Conservation (phyloP, 2,113 vertebrate species). For the Neolamprologus sp. region DNA sequence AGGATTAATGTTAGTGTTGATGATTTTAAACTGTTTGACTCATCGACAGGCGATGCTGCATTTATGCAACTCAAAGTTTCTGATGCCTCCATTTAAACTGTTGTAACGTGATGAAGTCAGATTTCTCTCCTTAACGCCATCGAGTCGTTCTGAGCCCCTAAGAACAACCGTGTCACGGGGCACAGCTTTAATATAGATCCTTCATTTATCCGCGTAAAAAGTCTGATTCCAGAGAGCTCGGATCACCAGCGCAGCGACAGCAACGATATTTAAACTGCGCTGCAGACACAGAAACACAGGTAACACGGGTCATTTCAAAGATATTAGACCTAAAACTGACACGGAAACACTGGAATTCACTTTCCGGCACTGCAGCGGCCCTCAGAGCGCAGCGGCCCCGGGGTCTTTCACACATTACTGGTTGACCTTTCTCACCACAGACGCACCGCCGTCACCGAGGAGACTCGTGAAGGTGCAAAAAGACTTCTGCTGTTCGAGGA, state of each 20-base stretch:
- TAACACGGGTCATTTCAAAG: neutral
- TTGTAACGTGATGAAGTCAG: neutral
- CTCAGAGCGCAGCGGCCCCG: accelerated
- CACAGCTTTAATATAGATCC: neutral
- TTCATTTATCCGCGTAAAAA: accelerated
- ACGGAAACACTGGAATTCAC: neutral
- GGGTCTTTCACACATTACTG: neutral
- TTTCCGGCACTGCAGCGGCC: neutral
- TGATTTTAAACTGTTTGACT: neutral
- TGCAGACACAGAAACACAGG: too few relatives aligned
- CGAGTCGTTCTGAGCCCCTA: neutral
- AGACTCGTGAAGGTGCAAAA: neutral
- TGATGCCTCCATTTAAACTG: neutral
- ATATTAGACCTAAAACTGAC: neutral
- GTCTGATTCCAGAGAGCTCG: neutral
- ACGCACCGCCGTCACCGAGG: neutral
- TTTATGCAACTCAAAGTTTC: neutral
- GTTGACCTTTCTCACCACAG: neutral
- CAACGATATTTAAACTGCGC: neutral
- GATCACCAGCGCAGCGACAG: neutral
- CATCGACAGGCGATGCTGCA: neutral
- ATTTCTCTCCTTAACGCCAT: accelerated
- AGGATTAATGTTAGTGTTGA: neutral
- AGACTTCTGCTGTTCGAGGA: neutral
- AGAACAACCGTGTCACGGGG: neutral